Evolutionary conservation across 1,140 invertebrate species (phyloP).

Genomic region (Drosophila sp.): DNA sequence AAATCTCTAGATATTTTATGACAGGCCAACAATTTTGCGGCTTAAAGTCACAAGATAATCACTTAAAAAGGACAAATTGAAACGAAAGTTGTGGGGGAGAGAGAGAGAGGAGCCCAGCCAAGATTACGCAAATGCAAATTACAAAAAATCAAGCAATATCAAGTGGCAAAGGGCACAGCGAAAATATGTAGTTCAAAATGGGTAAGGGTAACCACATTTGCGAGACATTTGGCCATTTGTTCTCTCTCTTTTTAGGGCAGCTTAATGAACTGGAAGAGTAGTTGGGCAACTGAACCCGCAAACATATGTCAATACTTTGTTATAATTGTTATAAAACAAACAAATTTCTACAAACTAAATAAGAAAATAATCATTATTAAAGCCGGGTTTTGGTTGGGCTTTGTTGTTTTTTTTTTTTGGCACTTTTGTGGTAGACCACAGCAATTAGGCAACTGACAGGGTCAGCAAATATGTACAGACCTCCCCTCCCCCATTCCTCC

Average conservation of each 20-base stretch:
- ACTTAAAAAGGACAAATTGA: conserved; percentile 12
- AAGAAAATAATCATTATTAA: conserved; percentile 60
- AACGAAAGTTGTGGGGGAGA: background rate
- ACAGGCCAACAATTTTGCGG: background rate
- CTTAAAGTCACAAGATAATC: background rate
- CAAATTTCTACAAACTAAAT: conserved; percentile 32
- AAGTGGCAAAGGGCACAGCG: background rate
- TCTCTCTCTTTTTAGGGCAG: background rate
- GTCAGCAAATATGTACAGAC: background rate
- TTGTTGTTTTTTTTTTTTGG: conserved; percentile 11
- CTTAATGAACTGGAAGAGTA: background rate
- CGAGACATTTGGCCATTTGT: background rate
- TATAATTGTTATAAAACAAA: conserved; percentile 51
- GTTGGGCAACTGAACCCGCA: background rate
- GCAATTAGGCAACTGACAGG: conserved; percentile 47
- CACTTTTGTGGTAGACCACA: conserved; percentile 59
- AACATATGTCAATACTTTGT: background rate
- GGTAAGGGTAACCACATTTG: background rate
- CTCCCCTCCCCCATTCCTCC: background rate
- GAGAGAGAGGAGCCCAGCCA: background rate
- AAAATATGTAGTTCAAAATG: conserved; percentile 1
- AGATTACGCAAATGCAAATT: background rate
- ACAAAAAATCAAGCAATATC: background rate
- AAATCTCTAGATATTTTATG: conserved; percentile 9
- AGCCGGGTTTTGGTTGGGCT: background rate